Base-by-base conservation (phyloP, 2,113 vertebrate species). In the Grus americana region DNA sequence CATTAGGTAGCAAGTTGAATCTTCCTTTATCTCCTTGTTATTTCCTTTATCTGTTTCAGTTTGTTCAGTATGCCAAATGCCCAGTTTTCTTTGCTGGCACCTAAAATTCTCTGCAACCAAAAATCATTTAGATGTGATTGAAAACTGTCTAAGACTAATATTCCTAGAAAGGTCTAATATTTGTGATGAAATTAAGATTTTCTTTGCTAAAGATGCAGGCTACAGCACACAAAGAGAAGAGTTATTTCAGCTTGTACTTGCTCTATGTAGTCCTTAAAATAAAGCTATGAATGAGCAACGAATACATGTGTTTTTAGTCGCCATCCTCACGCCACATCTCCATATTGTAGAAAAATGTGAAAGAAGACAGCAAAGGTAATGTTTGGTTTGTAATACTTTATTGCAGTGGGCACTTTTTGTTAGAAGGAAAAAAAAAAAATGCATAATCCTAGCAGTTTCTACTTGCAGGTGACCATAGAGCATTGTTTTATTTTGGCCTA, bases 341-440 rank as follows among this genome's bases (percentile, higher is more conserved):
- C 8, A 3, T 55, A 30, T 5, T 15, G n/a, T 40, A 49, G 29
- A 81, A 67, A 32, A 86, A 62, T 24, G 11, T 74, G 26, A 86
- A 78, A 85, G 63, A 91, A 2, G 9, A 88, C n/a, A 78, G 52
- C 15, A 59, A 65, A 8, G 11, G 57, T 82, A 70, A 14, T 9
- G 66, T 50, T 93, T 96, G 84, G 91, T 97, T 89, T 92, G 50
- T 95, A 92, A 95, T 95, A 94, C 78, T 98, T 98, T 99, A 98
- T 99, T 99, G 99, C 98, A 98, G 95, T 98, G 96, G 98, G 98
- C 98, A 98, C 97, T 99, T 99, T 98, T 97, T 97, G 98, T 98
- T 98, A 97, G 98, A 98, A 98, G 97, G 94, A 98, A 98, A 98
- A 98, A 88, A 88, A 97, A 97, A 92, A 98, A 88, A 97, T 34